These are phyloP conservation scores for Pionites leucogaster DNA, from an alignment of 2,113 vertebrate species.

Conservation along the genomic window DNA sequence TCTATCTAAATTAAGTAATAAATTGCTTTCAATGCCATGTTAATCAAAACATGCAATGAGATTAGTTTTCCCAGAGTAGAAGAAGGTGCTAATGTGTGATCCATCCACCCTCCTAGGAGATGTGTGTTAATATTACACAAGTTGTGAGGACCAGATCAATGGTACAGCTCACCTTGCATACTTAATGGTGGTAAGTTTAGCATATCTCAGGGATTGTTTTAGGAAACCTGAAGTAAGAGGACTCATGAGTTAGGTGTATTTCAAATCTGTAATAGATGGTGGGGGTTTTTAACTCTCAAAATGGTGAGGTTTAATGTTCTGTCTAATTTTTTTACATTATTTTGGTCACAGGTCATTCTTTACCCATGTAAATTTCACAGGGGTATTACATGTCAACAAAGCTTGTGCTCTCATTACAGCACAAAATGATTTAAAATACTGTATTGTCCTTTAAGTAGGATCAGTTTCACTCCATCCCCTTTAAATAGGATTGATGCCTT, in stretches of 20 bases:
- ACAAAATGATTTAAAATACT: not conserved
- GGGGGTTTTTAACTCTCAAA: not conserved
- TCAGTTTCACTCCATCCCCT: not conserved
- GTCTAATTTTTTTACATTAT: not conserved
- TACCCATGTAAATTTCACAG: fast-evolving
- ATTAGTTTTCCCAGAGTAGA: not conserved
- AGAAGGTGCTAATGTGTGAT: not conserved
- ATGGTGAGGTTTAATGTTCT: not conserved
- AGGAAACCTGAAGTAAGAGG: not conserved
- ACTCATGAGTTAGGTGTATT: fast-evolving
- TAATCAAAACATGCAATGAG: constrained; percentile 26
- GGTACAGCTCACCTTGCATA: not conserved
- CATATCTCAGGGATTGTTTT: not conserved
- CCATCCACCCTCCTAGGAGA: not conserved
- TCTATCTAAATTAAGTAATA: constrained; percentile 18
- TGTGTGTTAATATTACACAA: not conserved
- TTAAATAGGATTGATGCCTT: not conserved
- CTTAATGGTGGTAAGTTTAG: not conserved
- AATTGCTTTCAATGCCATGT: not conserved
- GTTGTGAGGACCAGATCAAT: fast-evolving
- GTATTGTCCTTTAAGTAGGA: not conserved
- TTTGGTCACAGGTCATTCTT: not conserved
- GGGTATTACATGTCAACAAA: not conserved
- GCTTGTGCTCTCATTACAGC: not conserved
- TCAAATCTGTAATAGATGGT: not conserved